Conservation (phyloP, 2,888 invertebrate genomes). For the Tinea semifulvella region DNA sequence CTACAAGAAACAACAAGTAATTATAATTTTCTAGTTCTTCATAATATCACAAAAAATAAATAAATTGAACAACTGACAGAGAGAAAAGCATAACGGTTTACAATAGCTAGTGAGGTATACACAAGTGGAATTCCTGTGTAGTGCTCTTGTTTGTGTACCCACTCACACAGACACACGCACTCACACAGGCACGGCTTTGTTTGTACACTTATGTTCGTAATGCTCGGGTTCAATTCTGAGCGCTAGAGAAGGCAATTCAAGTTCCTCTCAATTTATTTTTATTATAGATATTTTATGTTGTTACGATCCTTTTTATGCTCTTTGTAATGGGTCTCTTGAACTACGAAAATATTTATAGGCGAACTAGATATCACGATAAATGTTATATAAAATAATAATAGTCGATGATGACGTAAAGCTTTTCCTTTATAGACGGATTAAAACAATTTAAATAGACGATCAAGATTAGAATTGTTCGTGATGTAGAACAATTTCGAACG, state of each 20-base stretch:
- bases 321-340: constrained; percentile 16
- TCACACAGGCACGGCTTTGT: constrained; percentile 11
- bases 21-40: constrained; percentile 12
- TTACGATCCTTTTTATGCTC: constrained; percentile 15
- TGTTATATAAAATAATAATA: constrained; percentile 9
- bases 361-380: constrained; percentile 14
- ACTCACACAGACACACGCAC: not conserved
- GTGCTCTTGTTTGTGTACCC: constrained; percentile 2
- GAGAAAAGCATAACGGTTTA: constrained; percentile 14
- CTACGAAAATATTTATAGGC: constrained; percentile 15
- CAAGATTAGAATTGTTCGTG: constrained; percentile 13
- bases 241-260: constrained; percentile 15
- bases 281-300: constrained; percentile 16
- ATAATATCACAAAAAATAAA: constrained; percentile 14
- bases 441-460: constrained; percentile 14
- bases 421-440: constrained; percentile 11
- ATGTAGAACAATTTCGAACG: constrained; percentile 12
- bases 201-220: constrained; percentile 14
- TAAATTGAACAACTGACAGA: constrained; percentile 12
- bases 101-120: constrained; percentile 8
- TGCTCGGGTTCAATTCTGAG: constrained; percentile 15
- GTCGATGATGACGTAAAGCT: constrained; percentile 13
- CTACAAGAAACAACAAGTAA: constrained; percentile 12
- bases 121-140: not conserved
- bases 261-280: constrained; percentile 16